Conservation (phyloP, 2,113 vertebrate genomes). For the Ochotona curzoniae region DNA sequence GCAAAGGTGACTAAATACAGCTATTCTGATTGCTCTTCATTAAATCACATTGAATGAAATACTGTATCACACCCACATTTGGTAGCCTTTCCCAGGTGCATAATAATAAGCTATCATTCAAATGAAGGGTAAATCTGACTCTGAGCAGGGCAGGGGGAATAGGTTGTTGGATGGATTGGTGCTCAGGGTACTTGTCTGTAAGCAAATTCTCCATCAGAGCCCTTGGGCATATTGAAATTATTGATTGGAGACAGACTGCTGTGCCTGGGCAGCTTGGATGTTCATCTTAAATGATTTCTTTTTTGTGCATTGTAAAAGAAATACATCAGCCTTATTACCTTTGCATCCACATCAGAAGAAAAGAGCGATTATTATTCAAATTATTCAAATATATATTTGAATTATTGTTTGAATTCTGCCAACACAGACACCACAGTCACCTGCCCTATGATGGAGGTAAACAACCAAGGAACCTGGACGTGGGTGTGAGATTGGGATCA, state of each 20-base stretch:
- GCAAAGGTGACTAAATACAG: background rate
- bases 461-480: no score
- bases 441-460: background rate
- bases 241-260: slow-evolving; percentile 47
- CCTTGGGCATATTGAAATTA: background rate
- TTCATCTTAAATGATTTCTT: slow-evolving; percentile 2
- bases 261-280: slow-evolving; percentile 29
- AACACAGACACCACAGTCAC: background rate
- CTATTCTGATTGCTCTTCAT: slow-evolving; percentile 30
- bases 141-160: background rate
- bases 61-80: background rate
- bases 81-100: background rate
- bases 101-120: slow-evolving; percentile 60
- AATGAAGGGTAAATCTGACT: background rate
- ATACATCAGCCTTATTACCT: background rate
- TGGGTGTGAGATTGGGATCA: background rate
- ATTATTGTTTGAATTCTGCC: background rate
- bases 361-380: background rate
- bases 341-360: background rate
- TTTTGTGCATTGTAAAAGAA: slow-evolving; percentile 48
- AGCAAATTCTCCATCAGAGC: slow-evolving; percentile 16
- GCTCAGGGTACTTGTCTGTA: slow-evolving; percentile 14
- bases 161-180: background rate
- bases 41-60: slow-evolving; percentile 49
- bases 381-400: no score